A percentile compares a stretch with the other conserved stretches of the same genome.
These are phyloP conservation scores for Papio anubis DNA, from an alignment of 2,113 vertebrate species.

Conservation along the genomic window DNA sequence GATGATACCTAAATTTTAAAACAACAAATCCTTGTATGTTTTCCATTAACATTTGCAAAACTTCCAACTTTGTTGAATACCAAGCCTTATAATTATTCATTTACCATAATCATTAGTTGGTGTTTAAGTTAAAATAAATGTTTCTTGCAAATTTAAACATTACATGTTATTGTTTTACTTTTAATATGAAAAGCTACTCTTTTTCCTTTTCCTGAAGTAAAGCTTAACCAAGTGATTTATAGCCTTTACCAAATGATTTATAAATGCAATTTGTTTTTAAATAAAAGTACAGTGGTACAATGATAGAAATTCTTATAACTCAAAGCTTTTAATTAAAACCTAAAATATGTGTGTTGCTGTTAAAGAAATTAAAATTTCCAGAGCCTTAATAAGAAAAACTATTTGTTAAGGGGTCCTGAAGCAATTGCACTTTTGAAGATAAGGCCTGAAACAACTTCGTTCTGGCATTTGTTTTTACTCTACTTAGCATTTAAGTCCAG, in stretches of 20 bases:
- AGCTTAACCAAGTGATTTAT: conserved; percentile 22
- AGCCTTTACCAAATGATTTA: conserved; percentile 68
- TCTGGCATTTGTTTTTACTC: conserved; percentile 72
- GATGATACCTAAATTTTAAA: conserved; percentile 14
- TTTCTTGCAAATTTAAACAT: conserved; percentile 29
- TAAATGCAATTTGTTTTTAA: conserved; percentile 73
- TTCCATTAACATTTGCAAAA: neutral
- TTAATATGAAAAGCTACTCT: conserved; percentile 46
- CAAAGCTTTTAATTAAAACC: conserved; percentile 81
- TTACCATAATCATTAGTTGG: conserved; percentile 26
- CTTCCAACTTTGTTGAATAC: neutral
- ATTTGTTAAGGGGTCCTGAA: conserved; percentile 77
- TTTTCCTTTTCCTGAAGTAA: conserved; percentile 62
- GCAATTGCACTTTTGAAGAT: conserved; percentile 81
- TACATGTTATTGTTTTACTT: conserved; percentile 53
- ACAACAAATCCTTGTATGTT: neutral
- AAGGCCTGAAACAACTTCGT: conserved; percentile 74
- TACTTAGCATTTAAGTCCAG: conserved; percentile 48
- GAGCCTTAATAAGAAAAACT: conserved; percentile 77
- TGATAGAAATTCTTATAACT: conserved; percentile 73
- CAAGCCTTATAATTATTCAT: conserved; percentile 41
- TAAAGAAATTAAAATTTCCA: conserved; percentile 78
- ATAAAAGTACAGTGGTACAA: conserved; percentile 61
- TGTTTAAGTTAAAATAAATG: conserved; percentile 37
- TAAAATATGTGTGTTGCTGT: conserved; percentile 75